phyloP scores from a whole-genome alignment of 1,140 invertebrate genomes.

The Armadillidium nasatum region DNA sequence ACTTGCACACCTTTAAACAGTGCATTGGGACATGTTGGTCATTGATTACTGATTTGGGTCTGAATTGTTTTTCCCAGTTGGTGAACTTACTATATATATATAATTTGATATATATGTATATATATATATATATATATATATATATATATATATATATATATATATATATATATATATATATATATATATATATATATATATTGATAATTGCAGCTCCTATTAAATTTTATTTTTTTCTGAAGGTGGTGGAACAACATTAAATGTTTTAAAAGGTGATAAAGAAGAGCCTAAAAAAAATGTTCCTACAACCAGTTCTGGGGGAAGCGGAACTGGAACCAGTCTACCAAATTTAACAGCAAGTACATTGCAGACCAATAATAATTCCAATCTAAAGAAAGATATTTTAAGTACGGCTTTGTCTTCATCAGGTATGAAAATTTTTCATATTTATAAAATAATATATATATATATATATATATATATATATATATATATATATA shows the following conservation, averaged over 20 bases:
- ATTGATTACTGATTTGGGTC: no score
- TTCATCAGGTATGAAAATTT: conserved; percentile 28
- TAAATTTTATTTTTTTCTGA: neutral
- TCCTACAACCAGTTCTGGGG: neutral
- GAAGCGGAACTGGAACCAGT: neutral
- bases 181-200: no score
- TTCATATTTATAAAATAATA: neutral
- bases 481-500: no score
- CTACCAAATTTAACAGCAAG: neutral
- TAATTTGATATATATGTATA: no score
- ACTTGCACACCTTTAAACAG: no score
- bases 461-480: neutral
- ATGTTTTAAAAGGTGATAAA: conserved; percentile 37
- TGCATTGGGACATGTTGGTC: no score
- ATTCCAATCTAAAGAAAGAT: conserved; percentile 34
- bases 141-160: no score
- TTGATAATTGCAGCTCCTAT: neutral
- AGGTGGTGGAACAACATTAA: conserved; percentile 38
- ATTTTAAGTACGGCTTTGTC: conserved; percentile 36
- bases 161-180: no score
- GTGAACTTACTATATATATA: no score
- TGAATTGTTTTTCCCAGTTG: no score
- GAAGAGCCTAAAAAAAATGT: conserved; percentile 27
- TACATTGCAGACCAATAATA: neutral
- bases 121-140: no score